Conservation (phyloP, 2,888 invertebrate species). For the Sicus ferrugineus region DNA sequence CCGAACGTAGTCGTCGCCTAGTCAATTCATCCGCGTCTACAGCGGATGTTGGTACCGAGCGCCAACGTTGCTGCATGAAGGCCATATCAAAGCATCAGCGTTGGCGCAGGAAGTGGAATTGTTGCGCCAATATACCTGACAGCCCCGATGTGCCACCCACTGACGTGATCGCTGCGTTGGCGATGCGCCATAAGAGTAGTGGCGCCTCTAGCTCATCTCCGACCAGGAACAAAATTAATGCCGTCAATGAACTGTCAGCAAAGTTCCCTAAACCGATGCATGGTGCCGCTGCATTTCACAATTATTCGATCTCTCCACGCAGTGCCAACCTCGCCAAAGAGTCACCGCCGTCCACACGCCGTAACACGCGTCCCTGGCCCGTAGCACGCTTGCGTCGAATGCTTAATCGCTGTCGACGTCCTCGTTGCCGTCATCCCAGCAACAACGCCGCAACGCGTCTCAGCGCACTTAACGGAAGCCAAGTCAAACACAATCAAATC, state of each 20-base stretch:
- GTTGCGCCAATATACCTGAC: slow-evolving; percentile 69
- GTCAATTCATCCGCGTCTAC: slow-evolving; percentile 21
- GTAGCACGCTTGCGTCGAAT: slow-evolving; percentile 58
- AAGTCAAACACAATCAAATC: slow-evolving; percentile 63
- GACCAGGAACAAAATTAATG: slow-evolving; percentile 47
- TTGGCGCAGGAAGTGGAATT: slow-evolving; percentile 69
- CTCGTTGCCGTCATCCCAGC: slow-evolving; percentile 54
- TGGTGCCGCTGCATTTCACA: slow-evolving; percentile 37
- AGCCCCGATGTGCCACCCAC: slow-evolving; percentile 69
- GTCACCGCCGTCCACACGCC: slow-evolving; percentile 36
- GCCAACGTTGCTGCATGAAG: slow-evolving; percentile 55
- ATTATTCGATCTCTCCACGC: slow-evolving; percentile 37
- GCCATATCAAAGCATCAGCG: slow-evolving; percentile 64
- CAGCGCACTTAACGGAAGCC: slow-evolving; percentile 27
- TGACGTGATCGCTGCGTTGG: slow-evolving; percentile 63
- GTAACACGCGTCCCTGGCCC: slow-evolving; percentile 54
- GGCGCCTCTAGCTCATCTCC: slow-evolving; percentile 40
- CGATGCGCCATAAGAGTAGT: slow-evolving; percentile 50
- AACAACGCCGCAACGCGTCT: slow-evolving; percentile 19
- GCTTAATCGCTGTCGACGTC: slow-evolving; percentile 61
- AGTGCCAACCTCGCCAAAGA: slow-evolving; percentile 37
- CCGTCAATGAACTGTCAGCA: slow-evolving; percentile 52
- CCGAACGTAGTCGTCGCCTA: slow-evolving; percentile 30
- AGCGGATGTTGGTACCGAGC: slow-evolving; percentile 39
- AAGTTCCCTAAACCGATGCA: slow-evolving; percentile 47